Evolutionary conservation across 2,888 invertebrate species (phyloP), one percentile per base, ranked within the genome.

Genomic region (Ecdyonurus torrentis): DNA sequence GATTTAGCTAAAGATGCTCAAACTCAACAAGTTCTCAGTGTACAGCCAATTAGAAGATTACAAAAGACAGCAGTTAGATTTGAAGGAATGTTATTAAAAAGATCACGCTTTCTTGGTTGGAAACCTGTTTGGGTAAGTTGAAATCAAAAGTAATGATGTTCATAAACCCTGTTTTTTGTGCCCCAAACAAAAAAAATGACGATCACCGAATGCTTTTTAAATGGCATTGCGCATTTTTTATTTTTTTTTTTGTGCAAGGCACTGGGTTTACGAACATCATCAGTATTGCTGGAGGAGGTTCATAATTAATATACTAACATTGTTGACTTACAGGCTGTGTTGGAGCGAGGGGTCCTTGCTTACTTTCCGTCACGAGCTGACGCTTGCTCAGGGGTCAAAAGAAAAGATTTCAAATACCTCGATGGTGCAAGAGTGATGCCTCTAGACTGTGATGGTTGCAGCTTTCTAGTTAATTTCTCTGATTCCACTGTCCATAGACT

Each of bases 261-360:
- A n/a, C n/a, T n/a, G n/a, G n/a, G n/a, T n/a, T n/a, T n/a, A n/a
- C n/a, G n/a, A n/a, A n/a, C n/a, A n/a, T n/a, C n/a, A n/a, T n/a
- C n/a, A n/a, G n/a, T n/a, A n/a, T n/a, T n/a, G n/a, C n/a, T n/a
- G n/a, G n/a, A n/a, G n/a, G n/a, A n/a, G n/a, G n/a, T n/a, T n/a
- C n/a, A n/a, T n/a, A n/a, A n/a, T n/a, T n/a, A n/a, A n/a, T n/a
- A n/a, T n/a, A n/a, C n/a, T n/a, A n/a, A n/a, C n/a, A 63, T n/a
- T 59, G 23, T 60, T 63, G n/a, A 0, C 65, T 64, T 66, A 1
- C 68, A 82, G 81, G 82, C 80, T 37, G 83, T 85, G 0, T 71
- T 85, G 1, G 85, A 85, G 67, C 78, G 84, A 65, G 85, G 86
- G 1, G 85, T 85, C 1, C 72, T 85, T 0, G 78, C 82, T 0